phyloP scores from a whole-genome alignment of 2,113 vertebrate species.

The Chaetura pelagica region DNA sequence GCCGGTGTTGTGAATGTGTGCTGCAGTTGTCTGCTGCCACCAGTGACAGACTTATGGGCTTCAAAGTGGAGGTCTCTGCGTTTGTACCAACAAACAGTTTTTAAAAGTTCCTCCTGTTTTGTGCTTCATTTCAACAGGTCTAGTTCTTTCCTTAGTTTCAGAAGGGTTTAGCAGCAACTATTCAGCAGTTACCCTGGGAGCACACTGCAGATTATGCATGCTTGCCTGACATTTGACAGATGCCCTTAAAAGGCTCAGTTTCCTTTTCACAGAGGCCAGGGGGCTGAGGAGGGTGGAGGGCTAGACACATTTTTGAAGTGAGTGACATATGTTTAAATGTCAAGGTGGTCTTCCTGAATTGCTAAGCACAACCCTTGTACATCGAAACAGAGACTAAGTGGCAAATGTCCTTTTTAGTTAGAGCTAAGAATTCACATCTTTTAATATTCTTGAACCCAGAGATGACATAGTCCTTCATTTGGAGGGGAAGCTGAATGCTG shows the following conservation, averaged over 20 bases:
- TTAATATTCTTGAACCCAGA: conserved; percentile 23
- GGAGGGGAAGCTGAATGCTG: conserved; percentile 2
- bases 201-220: conserved; percentile 53
- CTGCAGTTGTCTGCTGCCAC: not conserved
- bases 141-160: conserved; percentile 11
- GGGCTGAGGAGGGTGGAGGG: conserved; percentile 32
- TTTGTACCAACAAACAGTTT: conserved; percentile 4
- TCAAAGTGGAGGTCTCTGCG: not conserved
- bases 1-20: rapidly evolving
- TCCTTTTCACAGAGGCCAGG: conserved; percentile 16
- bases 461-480: conserved; percentile 27
- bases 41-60: not conserved
- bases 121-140: conserved; percentile 9
- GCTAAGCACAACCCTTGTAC: conserved; percentile 6
- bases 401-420: not conserved
- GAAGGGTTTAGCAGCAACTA: conserved; percentile 17
- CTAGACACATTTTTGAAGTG: conserved; percentile 56
- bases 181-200: conserved; percentile 46
- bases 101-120: not conserved
- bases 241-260: conserved; percentile 36
- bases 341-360: conserved; percentile 53
- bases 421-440: not conserved
- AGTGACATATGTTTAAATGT: conserved; percentile 43
- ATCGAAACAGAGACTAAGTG: not conserved
- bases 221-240: conserved; percentile 61